Evolutionary conservation across 2,113 vertebrate species (phyloP), one percentile per base, ranked within the genome.

Genomic region (Talpa occidentalis): DNA sequence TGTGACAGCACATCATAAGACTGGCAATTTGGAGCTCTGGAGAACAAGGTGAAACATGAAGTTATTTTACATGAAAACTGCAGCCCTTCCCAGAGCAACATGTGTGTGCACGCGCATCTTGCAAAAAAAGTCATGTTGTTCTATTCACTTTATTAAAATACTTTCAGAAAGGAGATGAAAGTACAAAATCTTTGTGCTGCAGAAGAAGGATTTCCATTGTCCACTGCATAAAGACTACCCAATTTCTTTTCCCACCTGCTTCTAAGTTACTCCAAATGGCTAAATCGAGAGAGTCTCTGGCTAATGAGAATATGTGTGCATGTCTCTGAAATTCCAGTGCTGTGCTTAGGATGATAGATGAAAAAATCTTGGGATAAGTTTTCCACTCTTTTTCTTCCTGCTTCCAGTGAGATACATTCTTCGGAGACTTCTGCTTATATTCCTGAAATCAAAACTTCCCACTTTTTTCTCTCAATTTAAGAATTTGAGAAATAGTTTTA

Each of bases 1-100:
- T 98, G 98, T 98, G 97, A 98, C 97, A 98, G 96, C 86, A 0
- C 87, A 97, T 98, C 96, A 97, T 91, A 98, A 94, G 95, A 95
- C 91, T 97, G 96, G 95, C 97, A 98, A 35, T 97, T 98, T 95
- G 96, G 78, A 98, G 94, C 76, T 91, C 95, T 42, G 66, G 91
- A 98, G 96, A 98, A 98, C 90, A 98, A 97, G 96, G 95, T 96
- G 97, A 98, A 98, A 94, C 94, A 95, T 94, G 84, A 79, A 0
- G 10, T 0, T 96, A 93, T 98, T 97, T 98, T 88, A 82, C 85
- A 90, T 88, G 93, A 95, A 97, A 98, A 97, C 88, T 96, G 16
- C 60, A 96, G 42, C 67, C 77, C 96, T 97, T 97, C 90, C 72
- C 72, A 52, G 90, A 96, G 81, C 78, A 85, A 69, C 92, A 88